These are phyloP conservation scores for Drymonia ruficornis DNA, from an alignment of 2,888 invertebrate species.

Conservation along the genomic window DNA sequence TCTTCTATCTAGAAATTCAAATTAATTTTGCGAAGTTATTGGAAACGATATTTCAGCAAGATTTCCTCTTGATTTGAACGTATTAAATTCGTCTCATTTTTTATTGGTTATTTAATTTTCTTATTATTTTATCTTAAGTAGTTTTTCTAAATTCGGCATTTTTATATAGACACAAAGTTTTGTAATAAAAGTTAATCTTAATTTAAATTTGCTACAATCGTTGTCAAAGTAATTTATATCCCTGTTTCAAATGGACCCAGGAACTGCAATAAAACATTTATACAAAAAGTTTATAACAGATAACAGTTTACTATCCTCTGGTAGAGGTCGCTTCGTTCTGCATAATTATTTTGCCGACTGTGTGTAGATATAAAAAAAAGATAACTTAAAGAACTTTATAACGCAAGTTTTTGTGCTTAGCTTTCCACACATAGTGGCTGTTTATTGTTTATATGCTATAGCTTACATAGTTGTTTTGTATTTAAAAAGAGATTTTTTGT, in stretches of 20 bases:
- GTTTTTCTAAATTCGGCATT: no score
- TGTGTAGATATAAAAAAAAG: not conserved
- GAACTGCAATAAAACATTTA: constrained; percentile 42
- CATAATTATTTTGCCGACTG: constrained; percentile 31
- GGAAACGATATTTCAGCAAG: constrained; percentile 14
- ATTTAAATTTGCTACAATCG: constrained; percentile 27
- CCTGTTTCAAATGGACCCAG: constrained; percentile 20
- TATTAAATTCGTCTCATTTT: not conserved
- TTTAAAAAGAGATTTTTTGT: no score
- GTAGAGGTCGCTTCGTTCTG: constrained; percentile 31
- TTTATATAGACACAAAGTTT: constrained; percentile 4
- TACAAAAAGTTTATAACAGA: constrained; percentile 38
- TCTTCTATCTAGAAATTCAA: constrained; percentile 13
- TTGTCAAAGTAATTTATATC: constrained; percentile 29
- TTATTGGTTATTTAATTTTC: not conserved
- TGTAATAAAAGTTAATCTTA: constrained; percentile 17
- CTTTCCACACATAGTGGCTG: not conserved
- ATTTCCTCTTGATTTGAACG: not conserved
- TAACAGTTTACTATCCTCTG: constrained; percentile 38
- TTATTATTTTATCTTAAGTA: no score
- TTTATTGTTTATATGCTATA: not conserved
- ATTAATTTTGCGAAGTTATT: constrained; percentile 12
- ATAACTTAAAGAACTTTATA: no score
- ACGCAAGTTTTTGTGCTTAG: not conserved
- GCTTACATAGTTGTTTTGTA: not conserved